Percentiles rank a stretch among this genome's conserved stretches.
Conservation (phyloP, 2,888 invertebrate genomes). For the Gisinianus flammeolus region DNA sequence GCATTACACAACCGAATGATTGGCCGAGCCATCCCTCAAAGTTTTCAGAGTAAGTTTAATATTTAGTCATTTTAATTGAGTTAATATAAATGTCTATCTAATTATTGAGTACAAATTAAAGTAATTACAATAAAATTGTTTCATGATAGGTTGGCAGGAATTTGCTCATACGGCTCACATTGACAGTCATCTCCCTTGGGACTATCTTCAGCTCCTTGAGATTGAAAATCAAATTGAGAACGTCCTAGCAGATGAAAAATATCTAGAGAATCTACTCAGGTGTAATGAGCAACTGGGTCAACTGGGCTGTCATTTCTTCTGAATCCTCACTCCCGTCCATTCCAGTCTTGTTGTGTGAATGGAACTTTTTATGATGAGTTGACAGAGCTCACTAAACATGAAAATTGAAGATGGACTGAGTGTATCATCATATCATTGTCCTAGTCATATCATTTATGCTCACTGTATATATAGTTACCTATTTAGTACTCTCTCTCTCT, state of each 20-base stretch:
- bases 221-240: conserved; percentile 38
- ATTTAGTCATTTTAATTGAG: too few relatives aligned
- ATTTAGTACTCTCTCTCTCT: neutral
- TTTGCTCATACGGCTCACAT: neutral
- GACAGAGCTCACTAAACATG: too few relatives aligned
- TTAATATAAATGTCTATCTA: too few relatives aligned
- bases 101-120: neutral
- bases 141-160: neutral
- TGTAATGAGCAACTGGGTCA: neutral
- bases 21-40: neutral
- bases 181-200: conserved; percentile 19
- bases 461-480: neutral
- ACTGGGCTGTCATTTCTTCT: neutral
- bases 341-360: neutral
- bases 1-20: neutral
- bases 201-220: conserved; percentile 19
- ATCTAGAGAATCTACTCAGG: conserved; percentile 3
- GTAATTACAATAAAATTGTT: neutral
- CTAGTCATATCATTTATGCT: neutral
- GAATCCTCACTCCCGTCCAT: neutral
- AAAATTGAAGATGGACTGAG: neutral
- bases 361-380: too few relatives aligned
- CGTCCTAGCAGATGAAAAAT: conserved; percentile 27
- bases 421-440: neutral
- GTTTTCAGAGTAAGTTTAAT: neutral